Evolutionary conservation across 2,888 invertebrate species (phyloP).

Genomic region (Drosophila ustulata): DNA sequence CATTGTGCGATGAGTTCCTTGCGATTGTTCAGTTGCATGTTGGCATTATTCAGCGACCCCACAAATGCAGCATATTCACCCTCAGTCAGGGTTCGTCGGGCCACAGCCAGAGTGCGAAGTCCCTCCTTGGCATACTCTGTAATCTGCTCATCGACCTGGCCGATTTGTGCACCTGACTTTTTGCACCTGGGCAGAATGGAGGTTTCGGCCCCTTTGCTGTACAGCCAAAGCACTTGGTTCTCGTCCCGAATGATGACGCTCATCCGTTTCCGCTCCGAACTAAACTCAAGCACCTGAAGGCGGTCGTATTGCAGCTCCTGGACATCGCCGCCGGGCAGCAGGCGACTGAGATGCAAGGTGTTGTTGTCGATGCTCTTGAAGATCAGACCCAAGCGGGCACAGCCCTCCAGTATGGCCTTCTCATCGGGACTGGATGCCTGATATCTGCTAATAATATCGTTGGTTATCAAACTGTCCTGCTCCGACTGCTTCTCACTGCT

Average conservation of each 20-base stretch:
- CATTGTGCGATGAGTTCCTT: conserved; percentile 75
- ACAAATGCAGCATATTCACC: conserved; percentile 89
- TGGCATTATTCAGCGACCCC: conserved; percentile 79
- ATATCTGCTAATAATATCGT: conserved; percentile 82
- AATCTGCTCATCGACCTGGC: conserved; percentile 86
- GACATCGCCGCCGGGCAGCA: conserved; percentile 22
- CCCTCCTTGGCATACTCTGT: conserved; percentile 88
- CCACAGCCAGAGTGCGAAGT: conserved; percentile 93
- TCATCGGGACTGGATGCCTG: conserved; percentile 97
- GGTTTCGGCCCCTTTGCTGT: conserved; percentile 93
- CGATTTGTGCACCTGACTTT: conserved; percentile 75
- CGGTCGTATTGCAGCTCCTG: conserved; percentile 86
- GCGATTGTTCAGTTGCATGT: conserved; percentile 80
- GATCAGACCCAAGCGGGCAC: conserved; percentile 90
- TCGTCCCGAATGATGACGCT: conserved; percentile 93
- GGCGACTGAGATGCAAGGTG: conserved; percentile 86
- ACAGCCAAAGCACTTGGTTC: conserved; percentile 86
- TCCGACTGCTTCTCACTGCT: conserved; percentile 24
- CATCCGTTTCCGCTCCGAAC: conserved; percentile 95
- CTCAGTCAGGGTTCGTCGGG: conserved; percentile 88
- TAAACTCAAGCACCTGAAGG: conserved; percentile 94
- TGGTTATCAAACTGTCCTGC: conserved; percentile 15
- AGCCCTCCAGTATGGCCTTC: conserved; percentile 95
- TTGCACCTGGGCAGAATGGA: conserved; percentile 89
- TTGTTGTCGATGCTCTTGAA: conserved; percentile 89